Conservation (phyloP, 2,797 vertebrate species). For the Rhincodon typus region DNA sequence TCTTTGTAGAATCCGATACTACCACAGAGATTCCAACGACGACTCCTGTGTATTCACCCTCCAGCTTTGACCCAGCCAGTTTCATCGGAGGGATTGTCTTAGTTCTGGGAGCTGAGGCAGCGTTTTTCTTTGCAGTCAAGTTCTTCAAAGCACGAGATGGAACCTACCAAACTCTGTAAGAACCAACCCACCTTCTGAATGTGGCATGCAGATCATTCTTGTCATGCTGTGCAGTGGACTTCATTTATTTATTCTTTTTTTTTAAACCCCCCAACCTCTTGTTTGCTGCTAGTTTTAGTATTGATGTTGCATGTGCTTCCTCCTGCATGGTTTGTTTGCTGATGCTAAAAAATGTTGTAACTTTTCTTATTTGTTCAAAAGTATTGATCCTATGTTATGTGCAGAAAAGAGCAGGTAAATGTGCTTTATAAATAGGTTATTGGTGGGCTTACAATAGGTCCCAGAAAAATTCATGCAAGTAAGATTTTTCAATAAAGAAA, state of each 20-base stretch:
- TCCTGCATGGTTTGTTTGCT: neutral
- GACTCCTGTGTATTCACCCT: constrained; percentile 40
- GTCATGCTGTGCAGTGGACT: neutral
- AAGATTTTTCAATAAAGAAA: neutral
- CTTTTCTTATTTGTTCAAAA: neutral
- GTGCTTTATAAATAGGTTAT: neutral
- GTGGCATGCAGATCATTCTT: rapidly evolving
- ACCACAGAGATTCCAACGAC: neutral
- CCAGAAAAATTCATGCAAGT: neutral
- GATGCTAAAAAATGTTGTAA: neutral
- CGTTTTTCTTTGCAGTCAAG: constrained; percentile 72
- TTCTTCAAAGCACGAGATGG: constrained; percentile 85
- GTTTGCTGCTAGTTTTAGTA: rapidly evolving
- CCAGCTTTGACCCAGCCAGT: constrained; percentile 76
- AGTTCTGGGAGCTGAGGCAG: constrained; percentile 75
- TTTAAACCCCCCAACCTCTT: neutral
- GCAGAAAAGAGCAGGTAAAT: neutral
- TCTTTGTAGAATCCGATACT: neutral
- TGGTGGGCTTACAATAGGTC: neutral
- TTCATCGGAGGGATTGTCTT: constrained; percentile 83
- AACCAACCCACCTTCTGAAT: constrained; percentile 38
- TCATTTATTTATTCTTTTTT: rapidly evolving
- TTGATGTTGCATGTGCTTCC: neutral
- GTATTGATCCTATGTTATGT: neutral
- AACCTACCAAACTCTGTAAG: constrained; percentile 90